These are phyloP conservation scores for Dryobotodes eremita DNA, from an alignment of 2,888 invertebrate species.

Conservation along the genomic window DNA sequence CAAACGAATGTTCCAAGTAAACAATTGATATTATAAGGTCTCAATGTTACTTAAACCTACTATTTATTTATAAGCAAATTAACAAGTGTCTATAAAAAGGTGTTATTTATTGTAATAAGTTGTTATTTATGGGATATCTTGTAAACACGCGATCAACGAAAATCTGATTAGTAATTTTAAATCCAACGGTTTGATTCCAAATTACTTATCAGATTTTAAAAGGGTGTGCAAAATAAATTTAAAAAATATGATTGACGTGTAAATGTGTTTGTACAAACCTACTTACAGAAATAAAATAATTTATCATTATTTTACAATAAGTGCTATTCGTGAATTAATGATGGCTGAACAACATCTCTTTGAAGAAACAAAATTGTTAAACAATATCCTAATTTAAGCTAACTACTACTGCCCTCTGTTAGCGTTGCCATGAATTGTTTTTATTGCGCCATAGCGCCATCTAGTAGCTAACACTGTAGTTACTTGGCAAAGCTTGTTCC, in stretches of 20 bases:
- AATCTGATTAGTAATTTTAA: too few relatives aligned
- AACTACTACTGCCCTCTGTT: slow-evolving; percentile 65
- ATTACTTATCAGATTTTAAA: background rate
- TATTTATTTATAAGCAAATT: background rate
- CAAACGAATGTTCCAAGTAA: slow-evolving; percentile 23
- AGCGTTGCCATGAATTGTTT: background rate
- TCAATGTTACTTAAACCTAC: background rate
- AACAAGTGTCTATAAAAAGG: background rate
- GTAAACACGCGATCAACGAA: too few relatives aligned
- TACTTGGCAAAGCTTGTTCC: slow-evolving; percentile 3
- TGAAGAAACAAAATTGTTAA: background rate
- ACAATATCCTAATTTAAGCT: background rate
- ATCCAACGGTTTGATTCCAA: background rate
- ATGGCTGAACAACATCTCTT: background rate
- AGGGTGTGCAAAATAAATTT: background rate
- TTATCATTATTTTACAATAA: too few relatives aligned
- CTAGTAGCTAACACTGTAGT: slow-evolving; percentile 33
- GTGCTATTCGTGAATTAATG: background rate
- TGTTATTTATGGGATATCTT: background rate
- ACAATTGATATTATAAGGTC: slow-evolving; percentile 21
- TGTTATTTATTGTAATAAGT: background rate
- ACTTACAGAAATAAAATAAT: too few relatives aligned
- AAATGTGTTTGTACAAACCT: too few relatives aligned
- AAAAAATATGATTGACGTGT: too few relatives aligned
- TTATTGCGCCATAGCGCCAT: slow-evolving; percentile 48